Percentiles rank a stretch among this genome's conserved stretches.
Conservation (phyloP, 2,888 invertebrate genomes). For the Frankliniella fusca region DNA sequence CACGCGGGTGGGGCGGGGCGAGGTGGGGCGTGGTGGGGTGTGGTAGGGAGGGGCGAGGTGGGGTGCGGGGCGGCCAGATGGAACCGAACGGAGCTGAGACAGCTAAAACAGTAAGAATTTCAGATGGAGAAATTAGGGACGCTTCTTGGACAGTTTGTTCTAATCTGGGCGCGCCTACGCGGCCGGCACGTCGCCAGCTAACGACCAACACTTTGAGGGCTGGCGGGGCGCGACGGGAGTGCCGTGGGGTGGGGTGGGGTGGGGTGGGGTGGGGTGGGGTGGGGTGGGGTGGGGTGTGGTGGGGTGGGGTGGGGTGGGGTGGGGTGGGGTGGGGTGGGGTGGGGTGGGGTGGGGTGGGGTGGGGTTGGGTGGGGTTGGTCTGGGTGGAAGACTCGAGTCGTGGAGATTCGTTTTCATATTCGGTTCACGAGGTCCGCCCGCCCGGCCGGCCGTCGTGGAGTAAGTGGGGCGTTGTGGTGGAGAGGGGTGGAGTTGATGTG, state of each 20-base stretch:
- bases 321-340: not conserved
- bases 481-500: no score
- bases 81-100: no score
- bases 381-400: not conserved
- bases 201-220: constrained; percentile 22
- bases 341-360: not conserved
- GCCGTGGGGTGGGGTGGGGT: not conserved
- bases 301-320: no score
- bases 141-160: no score
- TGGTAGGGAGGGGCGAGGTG: no score
- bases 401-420: constrained; percentile 18
- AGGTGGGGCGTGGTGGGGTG: no score
- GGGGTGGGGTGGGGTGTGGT: no score
- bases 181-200: constrained; percentile 4
- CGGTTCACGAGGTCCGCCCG: not conserved
- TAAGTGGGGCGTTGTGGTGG: no score
- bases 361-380: not conserved
- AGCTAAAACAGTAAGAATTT: not conserved
- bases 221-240: no score
- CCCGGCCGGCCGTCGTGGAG: not conserved
- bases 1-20: no score
- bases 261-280: not conserved
- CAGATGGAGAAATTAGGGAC: constrained; percentile 9
- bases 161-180: not conserved
- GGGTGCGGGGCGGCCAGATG: no score